These are phyloP conservation scores for Albula glossodonta DNA, from an alignment of 2,113 vertebrate genomes.

Conservation along the genomic window DNA sequence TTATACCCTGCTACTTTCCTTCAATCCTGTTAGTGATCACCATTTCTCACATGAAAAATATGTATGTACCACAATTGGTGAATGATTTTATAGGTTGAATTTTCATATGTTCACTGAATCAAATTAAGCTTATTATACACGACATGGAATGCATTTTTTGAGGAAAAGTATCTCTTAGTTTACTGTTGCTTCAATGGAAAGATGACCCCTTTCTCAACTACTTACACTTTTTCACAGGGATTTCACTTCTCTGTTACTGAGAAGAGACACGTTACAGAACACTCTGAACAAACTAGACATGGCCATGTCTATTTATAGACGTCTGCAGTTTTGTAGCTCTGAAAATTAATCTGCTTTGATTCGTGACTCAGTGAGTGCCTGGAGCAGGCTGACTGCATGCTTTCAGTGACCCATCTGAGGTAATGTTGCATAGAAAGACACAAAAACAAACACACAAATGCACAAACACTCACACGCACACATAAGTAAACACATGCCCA, in stretches of 20 bases:
- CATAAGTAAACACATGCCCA: background rate
- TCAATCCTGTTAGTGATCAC: background rate
- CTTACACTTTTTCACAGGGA: background rate
- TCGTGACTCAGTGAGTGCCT: conserved; percentile 20
- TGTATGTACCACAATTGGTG: background rate
- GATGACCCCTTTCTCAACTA: background rate
- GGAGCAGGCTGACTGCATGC: background rate
- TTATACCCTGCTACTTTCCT: background rate
- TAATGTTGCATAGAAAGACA: background rate
- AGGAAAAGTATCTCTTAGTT: background rate
- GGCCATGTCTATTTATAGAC: background rate
- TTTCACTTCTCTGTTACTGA: background rate
- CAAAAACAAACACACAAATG: background rate
- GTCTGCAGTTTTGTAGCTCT: conserved; percentile 7
- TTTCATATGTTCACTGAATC: background rate
- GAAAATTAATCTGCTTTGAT: conserved; percentile 17
- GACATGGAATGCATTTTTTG: background rate
- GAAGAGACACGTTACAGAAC: background rate
- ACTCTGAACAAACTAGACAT: background rate
- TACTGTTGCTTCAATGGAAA: background rate
- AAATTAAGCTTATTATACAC: background rate
- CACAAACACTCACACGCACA: background rate
- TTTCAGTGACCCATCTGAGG: background rate
- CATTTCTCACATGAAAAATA: background rate
- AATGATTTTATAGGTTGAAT: background rate